Evolutionary conservation across 2,113 vertebrate species (phyloP).

Genomic region (Syrrhaptes paradoxus): DNA sequence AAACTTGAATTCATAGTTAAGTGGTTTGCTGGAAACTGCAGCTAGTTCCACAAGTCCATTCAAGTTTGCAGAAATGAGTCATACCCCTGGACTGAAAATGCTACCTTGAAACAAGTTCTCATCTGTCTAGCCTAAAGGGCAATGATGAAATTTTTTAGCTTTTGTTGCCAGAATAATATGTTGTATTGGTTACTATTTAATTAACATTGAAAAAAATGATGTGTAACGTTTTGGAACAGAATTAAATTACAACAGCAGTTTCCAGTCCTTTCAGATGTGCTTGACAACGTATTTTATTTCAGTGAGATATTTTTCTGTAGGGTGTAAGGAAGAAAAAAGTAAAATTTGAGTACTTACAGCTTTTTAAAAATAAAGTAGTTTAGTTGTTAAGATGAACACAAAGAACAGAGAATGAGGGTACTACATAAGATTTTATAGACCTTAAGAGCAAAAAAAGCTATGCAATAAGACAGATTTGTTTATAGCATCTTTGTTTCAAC

Average conservation of each 20-base stretch:
- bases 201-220: background rate
- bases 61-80: conserved; percentile 34
- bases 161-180: background rate
- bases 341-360: background rate
- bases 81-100: background rate
- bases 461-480: background rate
- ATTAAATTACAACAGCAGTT: background rate
- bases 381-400: background rate
- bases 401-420: background rate
- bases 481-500: background rate
- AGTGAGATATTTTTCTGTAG: background rate
- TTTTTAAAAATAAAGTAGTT: background rate
- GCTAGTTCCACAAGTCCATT: background rate
- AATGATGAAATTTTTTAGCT: background rate
- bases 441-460: background rate
- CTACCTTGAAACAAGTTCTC: background rate
- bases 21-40: background rate
- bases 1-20: background rate
- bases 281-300: background rate
- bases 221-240: background rate
- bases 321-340: background rate
- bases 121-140: background rate
- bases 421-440: background rate
- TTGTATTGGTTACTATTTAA: background rate
- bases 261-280: background rate